Base-by-base conservation (phyloP, 2,797 vertebrate species). In the Takifugu rubripes region DNA sequence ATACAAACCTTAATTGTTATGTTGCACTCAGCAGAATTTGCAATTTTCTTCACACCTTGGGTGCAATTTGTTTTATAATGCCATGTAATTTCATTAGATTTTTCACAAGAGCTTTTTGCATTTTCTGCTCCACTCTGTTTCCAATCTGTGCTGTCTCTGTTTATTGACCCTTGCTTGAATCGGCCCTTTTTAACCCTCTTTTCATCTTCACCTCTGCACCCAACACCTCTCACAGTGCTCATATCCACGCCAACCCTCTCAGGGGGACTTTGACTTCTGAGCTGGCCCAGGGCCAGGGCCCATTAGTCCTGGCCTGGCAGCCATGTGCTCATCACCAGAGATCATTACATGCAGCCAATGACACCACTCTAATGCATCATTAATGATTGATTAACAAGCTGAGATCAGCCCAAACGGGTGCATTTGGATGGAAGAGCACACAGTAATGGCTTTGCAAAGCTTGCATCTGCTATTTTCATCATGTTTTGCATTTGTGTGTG, bases 371-470 rank as follows among this genome's bases (percentile, higher is more conserved):
- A 90, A 89, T 91, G 88, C 85, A 87, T 90, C 89, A 90, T 91
- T 90, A 91, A 92, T 91, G 89, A 91, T 90, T 92, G 88, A 91
- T 92, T 90, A 90, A 91, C 73, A 82, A 88, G 83, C 82, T 84
- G 82, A 83, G 79, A 79, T 85, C 86, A 84, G 81, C 83, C 81
- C 73, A 74, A 86, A 79, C 61, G 74, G 64, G 79, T 70, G 83
- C 80, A 78, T 88, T 88, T 87, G 72, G 81, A 78, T 0, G 73
- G 82, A 87, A 82, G 75, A 87, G 82, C 75, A 64, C 66, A 75
- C 81, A 72, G 79, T 85, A 85, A 90, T 85, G 82, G 84, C 75
- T 63, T 67, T 54, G 49, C 66, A 67, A 72, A 65, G 68, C 74
- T 77, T 62, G 49, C 84, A 80, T 83, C 78, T 87, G 78, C 70